A percentile compares a stretch with the other conserved stretches of the same genome.
Conservation (phyloP, 2,888 invertebrate genomes). For the Drymonia ruficornis region DNA sequence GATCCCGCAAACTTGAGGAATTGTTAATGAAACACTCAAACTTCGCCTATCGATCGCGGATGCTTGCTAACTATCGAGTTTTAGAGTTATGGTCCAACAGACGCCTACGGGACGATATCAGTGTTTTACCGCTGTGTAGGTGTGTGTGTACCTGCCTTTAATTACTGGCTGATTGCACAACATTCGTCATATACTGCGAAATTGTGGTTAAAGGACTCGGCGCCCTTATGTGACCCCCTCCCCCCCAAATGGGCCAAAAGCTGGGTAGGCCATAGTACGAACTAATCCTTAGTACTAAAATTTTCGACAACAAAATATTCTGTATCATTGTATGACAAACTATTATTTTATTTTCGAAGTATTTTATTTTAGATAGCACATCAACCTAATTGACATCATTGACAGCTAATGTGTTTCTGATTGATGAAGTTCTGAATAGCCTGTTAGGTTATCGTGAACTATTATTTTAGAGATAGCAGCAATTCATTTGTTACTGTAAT, state of each 20-base stretch:
- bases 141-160: slow-evolving; percentile 12
- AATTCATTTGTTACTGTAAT: slow-evolving; percentile 5
- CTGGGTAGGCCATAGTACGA: too few relatives aligned
- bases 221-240: too few relatives aligned
- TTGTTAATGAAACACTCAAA: slow-evolving; percentile 53
- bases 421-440: slow-evolving; percentile 9
- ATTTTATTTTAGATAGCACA: slow-evolving; percentile 11
- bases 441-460: slow-evolving; percentile 5
- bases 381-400: slow-evolving; percentile 14
- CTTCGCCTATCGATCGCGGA: slow-evolving; percentile 40
- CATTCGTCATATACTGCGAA: too few relatives aligned
- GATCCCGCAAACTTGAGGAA: slow-evolving; percentile 32
- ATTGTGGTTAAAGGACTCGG: too few relatives aligned
- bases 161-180: background rate
- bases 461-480: slow-evolving; percentile 2
- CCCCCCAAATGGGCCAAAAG: too few relatives aligned
- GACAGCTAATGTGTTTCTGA: slow-evolving; percentile 13
- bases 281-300: too few relatives aligned
- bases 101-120: slow-evolving; percentile 18
- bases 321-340: background rate
- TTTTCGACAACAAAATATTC: too few relatives aligned
- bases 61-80: slow-evolving; percentile 31
- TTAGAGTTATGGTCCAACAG: slow-evolving; percentile 24
- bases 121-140: slow-evolving; percentile 16
- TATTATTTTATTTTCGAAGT: slow-evolving; percentile 6